Evolutionary conservation across 2,797 vertebrate species (phyloP).

Genomic region (Rhinophrynus dorsalis): DNA sequence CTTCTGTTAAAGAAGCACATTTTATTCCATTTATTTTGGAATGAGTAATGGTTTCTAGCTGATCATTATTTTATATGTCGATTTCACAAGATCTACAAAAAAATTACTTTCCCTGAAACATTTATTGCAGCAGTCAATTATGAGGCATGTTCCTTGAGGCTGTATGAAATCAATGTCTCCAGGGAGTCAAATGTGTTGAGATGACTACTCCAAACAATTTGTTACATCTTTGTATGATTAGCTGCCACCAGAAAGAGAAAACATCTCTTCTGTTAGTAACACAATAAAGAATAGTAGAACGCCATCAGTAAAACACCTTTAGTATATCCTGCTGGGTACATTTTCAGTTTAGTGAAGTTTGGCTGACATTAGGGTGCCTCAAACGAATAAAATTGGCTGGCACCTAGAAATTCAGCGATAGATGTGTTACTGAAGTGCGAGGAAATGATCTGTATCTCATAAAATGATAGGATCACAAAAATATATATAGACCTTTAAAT

Average conservation of each 20-base stretch:
- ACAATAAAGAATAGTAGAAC: slow-evolving; percentile 2
- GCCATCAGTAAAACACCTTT: not conserved
- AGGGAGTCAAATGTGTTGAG: not conserved
- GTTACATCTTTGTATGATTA: slow-evolving; percentile 26
- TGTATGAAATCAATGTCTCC: slow-evolving; percentile 17
- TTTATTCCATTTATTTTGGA: slow-evolving; percentile 48
- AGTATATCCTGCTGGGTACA: not conserved
- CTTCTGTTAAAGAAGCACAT: slow-evolving; percentile 47
- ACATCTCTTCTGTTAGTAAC: slow-evolving; percentile 24
- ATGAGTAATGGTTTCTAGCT: slow-evolving; percentile 41
- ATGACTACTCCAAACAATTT: slow-evolving; percentile 17
- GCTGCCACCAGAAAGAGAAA: slow-evolving; percentile 8
- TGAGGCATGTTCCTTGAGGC: slow-evolving; percentile 18
- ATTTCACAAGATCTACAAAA: slow-evolving; percentile 36
- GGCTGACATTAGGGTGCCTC: no score
- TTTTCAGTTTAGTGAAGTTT: not conserved
- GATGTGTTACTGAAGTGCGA: no score
- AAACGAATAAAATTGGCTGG: no score
- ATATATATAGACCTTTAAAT: no score
- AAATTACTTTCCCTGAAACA: slow-evolving; percentile 38
- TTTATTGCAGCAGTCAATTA: slow-evolving; percentile 35
- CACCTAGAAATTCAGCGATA: no score
- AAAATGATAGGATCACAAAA: no score
- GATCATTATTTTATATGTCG: slow-evolving; percentile 46
- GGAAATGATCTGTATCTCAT: no score